phyloP scores from a whole-genome alignment of 2,113 vertebrate genomes.

The Crypturellus undulatus region DNA sequence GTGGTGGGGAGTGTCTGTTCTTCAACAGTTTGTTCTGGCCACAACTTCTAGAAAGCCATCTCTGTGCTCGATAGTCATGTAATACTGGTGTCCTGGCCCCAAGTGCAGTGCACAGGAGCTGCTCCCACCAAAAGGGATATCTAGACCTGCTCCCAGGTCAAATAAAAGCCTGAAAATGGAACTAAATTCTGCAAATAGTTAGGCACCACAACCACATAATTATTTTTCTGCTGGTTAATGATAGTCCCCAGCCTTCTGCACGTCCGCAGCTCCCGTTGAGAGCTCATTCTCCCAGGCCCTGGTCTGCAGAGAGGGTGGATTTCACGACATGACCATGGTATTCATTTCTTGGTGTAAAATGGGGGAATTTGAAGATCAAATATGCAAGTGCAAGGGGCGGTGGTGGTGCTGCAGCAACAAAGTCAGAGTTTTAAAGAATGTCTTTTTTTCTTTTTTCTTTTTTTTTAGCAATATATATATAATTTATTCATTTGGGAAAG shows the following conservation, averaged over 20 bases:
- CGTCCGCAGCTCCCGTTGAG: background rate
- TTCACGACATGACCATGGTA: background rate
- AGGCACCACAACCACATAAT: accelerated
- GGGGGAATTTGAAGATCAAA: conserved; percentile 38
- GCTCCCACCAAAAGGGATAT: background rate
- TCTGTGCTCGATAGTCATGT: background rate
- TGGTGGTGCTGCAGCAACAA: background rate
- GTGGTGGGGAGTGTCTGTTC: background rate
- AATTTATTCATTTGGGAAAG: conserved; percentile 38
- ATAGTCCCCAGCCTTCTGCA: background rate
- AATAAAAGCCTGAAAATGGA: background rate
- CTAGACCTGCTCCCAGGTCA: background rate
- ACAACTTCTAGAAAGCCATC: accelerated
- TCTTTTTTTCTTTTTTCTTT: too few relatives aligned
- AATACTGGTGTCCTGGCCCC: accelerated
- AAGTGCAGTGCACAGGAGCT: background rate
- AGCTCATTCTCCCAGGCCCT: background rate
- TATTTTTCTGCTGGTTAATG: background rate
- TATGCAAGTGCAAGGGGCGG: conserved; percentile 15
- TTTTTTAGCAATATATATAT: background rate
- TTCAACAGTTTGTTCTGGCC: background rate
- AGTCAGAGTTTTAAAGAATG: conserved; percentile 48
- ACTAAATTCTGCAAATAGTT: background rate
- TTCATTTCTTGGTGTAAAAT: conserved; percentile 8
- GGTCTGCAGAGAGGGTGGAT: background rate